These are phyloP conservation scores for Himalopsyche phryganea DNA, from an alignment of 1,140 invertebrate genomes.

Conservation along the genomic window DNA sequence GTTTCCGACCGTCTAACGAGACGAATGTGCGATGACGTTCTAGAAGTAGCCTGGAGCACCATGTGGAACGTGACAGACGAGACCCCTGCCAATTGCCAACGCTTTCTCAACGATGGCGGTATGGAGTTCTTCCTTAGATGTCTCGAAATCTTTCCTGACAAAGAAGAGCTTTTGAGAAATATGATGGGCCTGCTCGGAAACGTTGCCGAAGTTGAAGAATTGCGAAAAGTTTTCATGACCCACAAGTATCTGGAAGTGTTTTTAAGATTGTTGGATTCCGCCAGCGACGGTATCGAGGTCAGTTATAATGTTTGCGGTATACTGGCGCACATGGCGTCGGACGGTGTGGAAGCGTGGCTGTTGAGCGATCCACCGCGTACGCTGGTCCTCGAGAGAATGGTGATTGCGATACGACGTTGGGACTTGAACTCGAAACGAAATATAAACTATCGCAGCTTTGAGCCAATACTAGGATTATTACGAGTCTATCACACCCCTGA, in stretches of 20 bases:
- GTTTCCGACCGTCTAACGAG: slow-evolving; percentile 73
- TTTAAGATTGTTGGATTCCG: slow-evolving; percentile 76
- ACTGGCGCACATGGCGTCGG: slow-evolving; percentile 90
- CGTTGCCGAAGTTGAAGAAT: slow-evolving; percentile 86
- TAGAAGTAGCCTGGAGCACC: slow-evolving; percentile 97
- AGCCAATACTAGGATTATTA: slow-evolving; percentile 82
- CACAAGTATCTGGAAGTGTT: slow-evolving; percentile 82
- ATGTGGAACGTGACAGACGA: slow-evolving; percentile 99
- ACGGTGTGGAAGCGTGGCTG: slow-evolving; percentile 82
- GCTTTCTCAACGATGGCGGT: slow-evolving; percentile 81
- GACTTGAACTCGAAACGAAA: slow-evolving; percentile 81
- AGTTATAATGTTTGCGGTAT: slow-evolving; percentile 97
- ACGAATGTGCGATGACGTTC: slow-evolving; percentile 84
- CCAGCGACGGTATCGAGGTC: slow-evolving; percentile 93
- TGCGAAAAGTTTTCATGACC: slow-evolving; percentile 84
- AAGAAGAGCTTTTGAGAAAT: slow-evolving; percentile 85
- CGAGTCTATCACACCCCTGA: slow-evolving; percentile 79
- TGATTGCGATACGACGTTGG: slow-evolving; percentile 83
- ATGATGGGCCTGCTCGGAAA: slow-evolving; percentile 97
- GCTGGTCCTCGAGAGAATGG: slow-evolving; percentile 74
- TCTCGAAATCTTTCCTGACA: slow-evolving; percentile 80
- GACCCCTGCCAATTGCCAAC: slow-evolving; percentile 86
- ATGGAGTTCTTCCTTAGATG: slow-evolving; percentile 86
- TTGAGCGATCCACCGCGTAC: slow-evolving; percentile 65
- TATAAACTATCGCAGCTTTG: slow-evolving; percentile 95